Conservation (phyloP, 2,888 invertebrate species). For the Troglohyphantes excavatus region DNA sequence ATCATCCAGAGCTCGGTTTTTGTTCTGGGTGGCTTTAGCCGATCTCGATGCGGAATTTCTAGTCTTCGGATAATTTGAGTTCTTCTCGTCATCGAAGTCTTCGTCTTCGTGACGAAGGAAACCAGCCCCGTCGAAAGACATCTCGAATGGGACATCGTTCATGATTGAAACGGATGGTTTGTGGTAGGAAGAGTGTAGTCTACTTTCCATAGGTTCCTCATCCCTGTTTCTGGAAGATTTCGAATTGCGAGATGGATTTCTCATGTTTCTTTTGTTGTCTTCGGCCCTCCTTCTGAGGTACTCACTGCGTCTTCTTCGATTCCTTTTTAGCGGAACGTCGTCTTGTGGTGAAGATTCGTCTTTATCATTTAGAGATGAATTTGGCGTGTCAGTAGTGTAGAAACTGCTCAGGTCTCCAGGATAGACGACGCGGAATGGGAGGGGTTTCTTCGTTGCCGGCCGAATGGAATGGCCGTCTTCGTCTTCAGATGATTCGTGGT, state of each 20-base stretch:
- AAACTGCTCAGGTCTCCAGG: constrained; percentile 73
- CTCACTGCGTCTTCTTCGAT: constrained; percentile 20
- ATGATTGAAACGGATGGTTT: constrained; percentile 61
- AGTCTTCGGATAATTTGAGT: background rate
- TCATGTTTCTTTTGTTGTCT: background rate
- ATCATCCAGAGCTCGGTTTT: constrained; percentile 44
- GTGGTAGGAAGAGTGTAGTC: constrained; percentile 59
- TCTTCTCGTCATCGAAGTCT: constrained; percentile 46
- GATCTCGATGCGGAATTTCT: constrained; percentile 7
- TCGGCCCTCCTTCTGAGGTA: background rate
- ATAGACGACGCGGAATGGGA: constrained; percentile 59
- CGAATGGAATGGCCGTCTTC: constrained; percentile 26
- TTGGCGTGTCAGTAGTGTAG: constrained; percentile 45
- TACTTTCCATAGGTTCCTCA: constrained; percentile 20
- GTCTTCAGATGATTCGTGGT: constrained; percentile 6
- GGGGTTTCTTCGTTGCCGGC: constrained; percentile 63
- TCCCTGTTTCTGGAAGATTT: background rate
- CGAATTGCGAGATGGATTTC: constrained; percentile 12
- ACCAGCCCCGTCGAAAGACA: constrained; percentile 74
- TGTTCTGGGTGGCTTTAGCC: background rate
- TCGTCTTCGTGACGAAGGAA: constrained; percentile 71
- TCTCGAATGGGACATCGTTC: constrained; percentile 69
- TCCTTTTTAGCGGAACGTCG: background rate
- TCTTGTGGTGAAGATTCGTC: background rate
- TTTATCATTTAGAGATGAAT: background rate